Evolutionary conservation across 2,797 vertebrate genomes (phyloP).

Genomic region (Platyrinchus mystaceus): DNA sequence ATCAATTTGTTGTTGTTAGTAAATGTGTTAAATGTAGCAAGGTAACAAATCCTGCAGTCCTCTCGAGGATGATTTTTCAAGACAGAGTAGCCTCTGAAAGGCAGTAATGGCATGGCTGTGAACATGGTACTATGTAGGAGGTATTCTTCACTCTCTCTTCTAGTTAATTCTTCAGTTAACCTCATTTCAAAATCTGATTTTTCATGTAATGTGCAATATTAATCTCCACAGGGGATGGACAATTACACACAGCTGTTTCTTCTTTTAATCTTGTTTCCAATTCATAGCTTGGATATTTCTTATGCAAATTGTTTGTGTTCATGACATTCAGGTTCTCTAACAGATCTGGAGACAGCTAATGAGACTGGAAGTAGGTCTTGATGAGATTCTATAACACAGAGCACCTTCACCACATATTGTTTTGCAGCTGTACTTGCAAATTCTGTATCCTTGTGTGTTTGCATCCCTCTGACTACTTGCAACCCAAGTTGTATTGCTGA

Average conservation of each 20-base stretch:
- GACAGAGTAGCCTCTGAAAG: not conserved
- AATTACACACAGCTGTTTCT: conserved; percentile 47
- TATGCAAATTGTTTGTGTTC: conserved; percentile 51
- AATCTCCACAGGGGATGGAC: conserved; percentile 41
- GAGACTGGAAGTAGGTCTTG: not conserved
- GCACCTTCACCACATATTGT: not conserved
- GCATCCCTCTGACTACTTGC: not conserved
- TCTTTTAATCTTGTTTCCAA: conserved; percentile 55
- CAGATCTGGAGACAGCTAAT: conserved; percentile 8
- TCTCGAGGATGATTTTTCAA: conserved; percentile 19
- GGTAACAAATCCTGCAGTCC: conserved; percentile 21
- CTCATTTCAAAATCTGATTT: conserved; percentile 58
- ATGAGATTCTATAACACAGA: not conserved
- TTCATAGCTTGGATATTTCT: conserved; percentile 24
- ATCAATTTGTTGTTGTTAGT: conserved; percentile 29
- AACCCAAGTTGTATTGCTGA: not conserved
- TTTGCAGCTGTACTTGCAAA: not conserved
- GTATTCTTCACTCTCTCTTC: conserved; percentile 25
- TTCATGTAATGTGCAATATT: conserved; percentile 44
- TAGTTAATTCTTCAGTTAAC: conserved; percentile 60
- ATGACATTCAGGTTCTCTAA: conserved; percentile 10
- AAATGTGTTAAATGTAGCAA: conserved; percentile 2
- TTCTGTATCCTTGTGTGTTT: not conserved
- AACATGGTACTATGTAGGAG: not conserved
- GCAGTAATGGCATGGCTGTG: not conserved